A percentile compares a stretch with the other conserved stretches of the same genome.
Conservation (phyloP, 2,888 invertebrate genomes). For the Deilephila porcellus region DNA sequence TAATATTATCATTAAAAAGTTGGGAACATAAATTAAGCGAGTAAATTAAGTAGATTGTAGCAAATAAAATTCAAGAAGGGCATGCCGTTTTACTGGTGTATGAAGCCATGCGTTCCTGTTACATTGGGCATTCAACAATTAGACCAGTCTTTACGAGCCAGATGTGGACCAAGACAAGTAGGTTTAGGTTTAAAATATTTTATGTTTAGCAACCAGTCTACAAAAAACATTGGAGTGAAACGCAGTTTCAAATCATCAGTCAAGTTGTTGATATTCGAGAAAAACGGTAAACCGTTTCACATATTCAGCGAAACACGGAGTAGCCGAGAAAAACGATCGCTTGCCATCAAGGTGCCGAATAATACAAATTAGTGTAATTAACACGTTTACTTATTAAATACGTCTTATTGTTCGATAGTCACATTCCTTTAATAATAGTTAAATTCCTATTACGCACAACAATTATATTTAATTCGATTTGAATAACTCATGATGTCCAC, state of each 20-base stretch:
- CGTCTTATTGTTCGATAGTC: neutral
- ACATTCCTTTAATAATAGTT: slow-evolving; percentile 10
- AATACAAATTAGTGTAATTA: neutral
- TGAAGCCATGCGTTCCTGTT: neutral
- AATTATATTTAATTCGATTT: slow-evolving; percentile 4
- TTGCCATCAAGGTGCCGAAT: neutral
- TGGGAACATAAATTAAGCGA: neutral
- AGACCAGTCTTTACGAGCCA: neutral
- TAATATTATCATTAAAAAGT: neutral
- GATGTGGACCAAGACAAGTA: neutral
- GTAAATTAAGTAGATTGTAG: neutral
- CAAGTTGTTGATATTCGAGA: too few species aligned
- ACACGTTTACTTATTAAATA: neutral
- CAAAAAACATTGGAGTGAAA: too few species aligned
- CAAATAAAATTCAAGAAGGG: neutral
- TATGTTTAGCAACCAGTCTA: neutral
- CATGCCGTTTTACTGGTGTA: neutral
- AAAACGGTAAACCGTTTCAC: too few species aligned
- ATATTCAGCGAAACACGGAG: too few species aligned
- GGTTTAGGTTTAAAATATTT: neutral
- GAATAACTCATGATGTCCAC: slow-evolving; percentile 14
- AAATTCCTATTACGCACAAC: slow-evolving; percentile 25
- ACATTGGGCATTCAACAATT: neutral
- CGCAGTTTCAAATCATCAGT: too few species aligned
- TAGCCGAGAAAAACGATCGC: neutral